Conservation (phyloP, 2,797 vertebrate genomes). For the Microctenopoma lineatum region DNA sequence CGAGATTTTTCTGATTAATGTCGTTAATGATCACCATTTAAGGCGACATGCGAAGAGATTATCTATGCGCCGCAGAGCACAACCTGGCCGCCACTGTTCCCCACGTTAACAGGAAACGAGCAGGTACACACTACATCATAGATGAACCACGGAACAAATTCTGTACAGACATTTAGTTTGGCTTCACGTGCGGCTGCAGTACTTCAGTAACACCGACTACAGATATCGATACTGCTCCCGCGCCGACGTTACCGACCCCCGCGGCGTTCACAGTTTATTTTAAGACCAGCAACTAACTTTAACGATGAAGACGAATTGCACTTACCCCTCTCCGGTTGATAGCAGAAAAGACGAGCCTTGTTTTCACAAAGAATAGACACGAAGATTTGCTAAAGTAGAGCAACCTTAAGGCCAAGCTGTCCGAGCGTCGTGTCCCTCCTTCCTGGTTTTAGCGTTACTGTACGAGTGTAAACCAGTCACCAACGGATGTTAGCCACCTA, state of each 20-base stretch:
- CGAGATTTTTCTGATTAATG: not conserved
- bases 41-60: too few species aligned
- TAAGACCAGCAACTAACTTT: not conserved
- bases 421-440: conserved; percentile 51
- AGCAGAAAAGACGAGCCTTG: not conserved
- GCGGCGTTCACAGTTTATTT: not conserved
- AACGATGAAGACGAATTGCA: not conserved
- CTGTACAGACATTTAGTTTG: too few species aligned
- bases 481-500: conserved; percentile 60
- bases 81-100: not conserved
- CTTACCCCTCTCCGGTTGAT: conserved; percentile 46
- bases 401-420: conserved; percentile 49
- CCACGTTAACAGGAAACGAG: not conserved
- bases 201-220: not conserved
- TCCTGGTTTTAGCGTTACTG: conserved; percentile 59
- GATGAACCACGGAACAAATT: not conserved
- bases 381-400: not conserved
- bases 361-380: not conserved
- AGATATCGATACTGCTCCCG: conserved; percentile 13
- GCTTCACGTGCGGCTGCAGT: not conserved
- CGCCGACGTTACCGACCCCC: not conserved
- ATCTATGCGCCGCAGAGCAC: not conserved
- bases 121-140: too few species aligned
- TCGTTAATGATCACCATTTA: not conserved
- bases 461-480: not conserved